phyloP scores from a whole-genome alignment of 2,113 vertebrate species.

The Corvus moneduloides region DNA sequence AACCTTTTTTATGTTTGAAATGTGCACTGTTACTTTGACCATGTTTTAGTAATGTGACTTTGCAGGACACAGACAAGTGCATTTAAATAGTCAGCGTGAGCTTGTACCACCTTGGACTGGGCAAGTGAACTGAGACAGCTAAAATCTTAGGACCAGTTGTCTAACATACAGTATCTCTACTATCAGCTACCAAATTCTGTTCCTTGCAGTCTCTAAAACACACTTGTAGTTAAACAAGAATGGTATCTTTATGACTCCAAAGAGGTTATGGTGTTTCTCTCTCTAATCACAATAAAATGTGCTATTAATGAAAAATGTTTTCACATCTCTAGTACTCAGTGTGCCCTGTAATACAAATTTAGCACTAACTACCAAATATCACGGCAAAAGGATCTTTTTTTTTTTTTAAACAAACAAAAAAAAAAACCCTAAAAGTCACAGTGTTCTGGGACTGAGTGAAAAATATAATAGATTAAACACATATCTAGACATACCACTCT shows the following conservation, averaged over 20 bases:
- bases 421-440: neutral
- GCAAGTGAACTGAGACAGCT: neutral
- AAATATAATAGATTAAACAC: neutral
- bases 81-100: neutral
- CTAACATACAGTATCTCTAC: neutral
- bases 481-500: neutral
- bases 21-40: neutral
- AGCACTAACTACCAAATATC: neutral
- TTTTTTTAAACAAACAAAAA: neutral
- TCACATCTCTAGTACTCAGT: neutral
- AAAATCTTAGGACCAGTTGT: neutral
- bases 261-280: neutral
- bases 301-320: neutral
- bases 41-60: neutral
- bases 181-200: neutral
- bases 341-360: neutral
- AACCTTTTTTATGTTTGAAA: neutral
- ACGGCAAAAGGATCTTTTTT: neutral
- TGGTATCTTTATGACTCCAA: neutral
- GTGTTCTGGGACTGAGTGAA: neutral
- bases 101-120: neutral
- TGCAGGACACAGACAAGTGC: neutral
- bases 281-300: neutral
- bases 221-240: neutral
- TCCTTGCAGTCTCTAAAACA: neutral